Evolutionary conservation across 2,888 invertebrate species (phyloP).

Genomic region (Electrophaes corylata): DNA sequence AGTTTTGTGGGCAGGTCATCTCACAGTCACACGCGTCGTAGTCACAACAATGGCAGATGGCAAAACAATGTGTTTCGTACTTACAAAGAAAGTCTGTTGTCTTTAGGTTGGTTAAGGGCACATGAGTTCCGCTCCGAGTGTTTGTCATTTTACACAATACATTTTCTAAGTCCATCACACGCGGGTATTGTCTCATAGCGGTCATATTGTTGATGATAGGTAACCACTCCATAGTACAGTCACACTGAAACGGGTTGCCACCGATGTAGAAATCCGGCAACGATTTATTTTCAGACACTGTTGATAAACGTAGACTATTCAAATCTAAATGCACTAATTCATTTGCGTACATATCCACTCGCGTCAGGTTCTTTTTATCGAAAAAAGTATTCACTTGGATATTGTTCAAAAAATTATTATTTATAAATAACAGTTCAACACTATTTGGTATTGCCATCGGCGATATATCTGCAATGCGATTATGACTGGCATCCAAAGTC

Average conservation of each 20-base stretch:
- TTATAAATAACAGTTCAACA: constrained; percentile 94
- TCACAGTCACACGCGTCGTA: constrained; percentile 98
- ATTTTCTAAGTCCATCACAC: constrained; percentile 94
- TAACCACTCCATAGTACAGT: constrained; percentile 98
- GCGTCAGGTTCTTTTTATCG: constrained; percentile 92
- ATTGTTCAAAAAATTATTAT: constrained; percentile 92
- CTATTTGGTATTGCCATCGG: constrained; percentile 95
- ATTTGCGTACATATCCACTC: constrained; percentile 96
- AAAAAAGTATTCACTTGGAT: constrained; percentile 94
- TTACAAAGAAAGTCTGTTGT: constrained; percentile 95
- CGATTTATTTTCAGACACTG: constrained; percentile 88
- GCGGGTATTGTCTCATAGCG: constrained; percentile 91
- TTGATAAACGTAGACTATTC: constrained; percentile 91
- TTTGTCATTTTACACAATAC: constrained; percentile 95
- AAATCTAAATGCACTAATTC: constrained; percentile 92
- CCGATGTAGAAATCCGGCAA: constrained; percentile 95
- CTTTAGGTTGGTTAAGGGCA: constrained; percentile 90
- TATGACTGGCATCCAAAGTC: constrained; percentile 95
- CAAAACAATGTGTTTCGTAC: constrained; percentile 97
- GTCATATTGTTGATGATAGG: constrained; percentile 95
- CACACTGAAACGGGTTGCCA: constrained; percentile 97
- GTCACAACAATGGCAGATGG: constrained; percentile 97
- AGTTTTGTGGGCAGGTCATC: constrained; percentile 97
- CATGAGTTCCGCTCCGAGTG: constrained; percentile 91
- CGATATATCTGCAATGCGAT: constrained; percentile 92